Evolutionary conservation across 1,140 invertebrate species (phyloP).

Genomic region (Eriocheir sinensis): DNA sequence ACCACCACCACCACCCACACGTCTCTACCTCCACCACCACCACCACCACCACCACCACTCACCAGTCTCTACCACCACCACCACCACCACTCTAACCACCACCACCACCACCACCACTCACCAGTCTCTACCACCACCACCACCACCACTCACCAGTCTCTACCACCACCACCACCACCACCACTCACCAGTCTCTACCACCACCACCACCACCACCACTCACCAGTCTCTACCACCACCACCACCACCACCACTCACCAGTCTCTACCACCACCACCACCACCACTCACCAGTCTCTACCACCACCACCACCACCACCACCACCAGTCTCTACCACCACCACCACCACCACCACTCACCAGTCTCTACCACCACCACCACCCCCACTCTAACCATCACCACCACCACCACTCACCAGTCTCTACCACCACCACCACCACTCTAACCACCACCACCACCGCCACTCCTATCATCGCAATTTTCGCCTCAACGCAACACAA

Average conservation of each 20-base stretch:
- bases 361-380: neutral
- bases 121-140: neutral
- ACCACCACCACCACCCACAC: too few relatives aligned
- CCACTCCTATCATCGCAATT: neutral
- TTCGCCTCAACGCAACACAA: neutral
- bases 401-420: too few relatives aligned
- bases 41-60: neutral
- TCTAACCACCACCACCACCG: neutral
- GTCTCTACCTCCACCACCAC: neutral
- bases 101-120: neutral
- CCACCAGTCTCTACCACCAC: neutral
- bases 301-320: neutral
- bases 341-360: too few relatives aligned
- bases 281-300: too few relatives aligned
- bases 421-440: neutral
- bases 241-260: neutral
- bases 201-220: too few relatives aligned
- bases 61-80: neutral
- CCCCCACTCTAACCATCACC: too few relatives aligned
- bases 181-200: neutral
- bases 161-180: neutral
- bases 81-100: neutral
- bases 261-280: neutral
- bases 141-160: too few relatives aligned
- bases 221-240: neutral